Base-by-base conservation (phyloP, 2,888 invertebrate genomes). In the Apoderus coryli region DNA sequence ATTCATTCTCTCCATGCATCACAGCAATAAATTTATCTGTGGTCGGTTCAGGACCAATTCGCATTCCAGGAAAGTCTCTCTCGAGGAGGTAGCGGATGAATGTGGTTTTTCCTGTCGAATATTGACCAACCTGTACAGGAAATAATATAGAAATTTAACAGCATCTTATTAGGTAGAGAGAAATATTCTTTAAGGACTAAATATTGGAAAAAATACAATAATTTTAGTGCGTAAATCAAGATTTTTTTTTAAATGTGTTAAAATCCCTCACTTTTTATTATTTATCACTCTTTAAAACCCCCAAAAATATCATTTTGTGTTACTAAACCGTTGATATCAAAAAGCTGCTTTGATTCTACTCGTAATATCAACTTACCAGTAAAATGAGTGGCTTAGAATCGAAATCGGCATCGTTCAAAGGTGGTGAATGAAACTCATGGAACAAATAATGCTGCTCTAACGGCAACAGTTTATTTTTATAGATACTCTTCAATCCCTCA, bases 21-120 rank as follows among this genome's bases (percentile, higher is more conserved):
- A 98, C 92, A 29, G 89, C 86, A 41, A 95, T 96, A 57, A 96
- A 98, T 39, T 92, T 73, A 61, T 98, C 96, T 4, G 96, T 98
- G 2, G 96, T 98, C n/a, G 96, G 96, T 61, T 98, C 96, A 2
- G 96, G 96, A 0, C 96, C 96, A 48, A 98, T 96, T 34, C 96
- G 71, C 47, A 98, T 95, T 23, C 96, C 96, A 10, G 96, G 96
- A 54, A 96, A 98, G 48, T 98, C 95, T 50, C 76, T 66, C 54
- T 86, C 85, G 40, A 98, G 62, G 27, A 98, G 64, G 59, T 95
- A 95, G 48, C 84, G 80, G 46, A 39, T 39, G 30, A 39, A 39
- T 29, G 39, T 39, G 33, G 39, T 41, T 33, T 41, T 41, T 32
- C 41, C 41, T 12, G 41, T 38, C 26, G 38, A 38, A 27, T 39